Evolutionary conservation across 2,113 vertebrate species (phyloP).

Genomic region (Chaetura pelagica): DNA sequence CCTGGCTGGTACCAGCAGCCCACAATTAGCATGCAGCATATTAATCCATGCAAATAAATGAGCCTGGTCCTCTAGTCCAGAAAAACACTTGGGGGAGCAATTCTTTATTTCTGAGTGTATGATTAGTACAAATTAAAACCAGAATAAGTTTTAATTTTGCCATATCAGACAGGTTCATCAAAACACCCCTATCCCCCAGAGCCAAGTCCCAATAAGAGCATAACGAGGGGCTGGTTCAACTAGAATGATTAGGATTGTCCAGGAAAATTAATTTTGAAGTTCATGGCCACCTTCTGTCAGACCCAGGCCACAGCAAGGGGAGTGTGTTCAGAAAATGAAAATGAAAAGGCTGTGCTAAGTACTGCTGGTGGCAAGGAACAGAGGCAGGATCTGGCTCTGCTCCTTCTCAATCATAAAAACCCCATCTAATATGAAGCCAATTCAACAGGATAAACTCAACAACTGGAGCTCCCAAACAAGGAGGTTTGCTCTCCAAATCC

Average conservation of each 20-base stretch:
- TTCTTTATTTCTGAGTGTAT: conserved; percentile 48
- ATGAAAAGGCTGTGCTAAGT: conserved; percentile 8
- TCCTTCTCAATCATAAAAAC: background rate
- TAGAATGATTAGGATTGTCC: conserved; percentile 29
- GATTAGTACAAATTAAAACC: conserved; percentile 70
- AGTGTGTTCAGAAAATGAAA: background rate
- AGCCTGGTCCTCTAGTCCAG: conserved; percentile 40
- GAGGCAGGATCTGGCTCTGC: conserved; percentile 23
- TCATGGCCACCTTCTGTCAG: conserved; percentile 37
- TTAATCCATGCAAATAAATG: conserved; percentile 14
- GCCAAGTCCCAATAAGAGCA: background rate
- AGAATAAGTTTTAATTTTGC: conserved; percentile 52
- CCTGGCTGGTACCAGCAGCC: background rate
- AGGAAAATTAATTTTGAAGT: conserved; percentile 59
- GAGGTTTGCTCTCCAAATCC: background rate
- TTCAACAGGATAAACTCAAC: background rate
- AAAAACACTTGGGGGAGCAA: conserved; percentile 57
- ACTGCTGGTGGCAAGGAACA: conserved; percentile 1
- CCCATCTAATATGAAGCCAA: conserved; percentile 7
- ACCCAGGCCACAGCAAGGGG: background rate
- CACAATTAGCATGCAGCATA: conserved; percentile 1
- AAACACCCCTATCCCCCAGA: conserved; percentile 14
- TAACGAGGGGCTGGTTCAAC: conserved; percentile 7
- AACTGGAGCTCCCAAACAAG: background rate
- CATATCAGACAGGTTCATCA: conserved; percentile 34